phyloP scores from a whole-genome alignment of 1,140 invertebrate genomes.

The Spodoptera frugiperda region DNA sequence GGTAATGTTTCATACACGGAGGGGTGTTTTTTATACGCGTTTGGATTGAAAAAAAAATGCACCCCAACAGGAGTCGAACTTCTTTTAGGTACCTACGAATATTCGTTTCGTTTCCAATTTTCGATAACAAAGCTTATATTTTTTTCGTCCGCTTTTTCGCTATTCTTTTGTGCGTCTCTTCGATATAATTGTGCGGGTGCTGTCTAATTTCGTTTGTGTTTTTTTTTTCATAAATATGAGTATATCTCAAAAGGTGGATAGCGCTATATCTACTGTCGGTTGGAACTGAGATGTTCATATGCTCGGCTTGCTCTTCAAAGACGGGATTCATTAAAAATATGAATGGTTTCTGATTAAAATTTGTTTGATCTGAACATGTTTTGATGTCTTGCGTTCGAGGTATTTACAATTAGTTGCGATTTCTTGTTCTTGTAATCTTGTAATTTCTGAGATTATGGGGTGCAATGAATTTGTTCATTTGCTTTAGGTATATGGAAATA shows the following conservation, averaged over 20 bases:
- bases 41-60: constrained; percentile 79
- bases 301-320: constrained; percentile 61
- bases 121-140: constrained; percentile 81
- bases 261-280: constrained; percentile 56
- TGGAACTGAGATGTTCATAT: constrained; percentile 66
- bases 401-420: constrained; percentile 31
- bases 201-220: constrained; percentile 67
- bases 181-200: constrained; percentile 76
- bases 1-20: constrained; percentile 83
- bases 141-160: constrained; percentile 56
- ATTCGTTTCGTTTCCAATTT: constrained; percentile 81
- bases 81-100: constrained; percentile 80
- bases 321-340: constrained; percentile 55
- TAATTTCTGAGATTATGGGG: not conserved
- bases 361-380: constrained; percentile 31
- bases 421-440: no score
- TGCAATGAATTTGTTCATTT: constrained; percentile 10
- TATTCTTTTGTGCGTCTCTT: constrained; percentile 71
- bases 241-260: constrained; percentile 59
- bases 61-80: constrained; percentile 74
- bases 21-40: constrained; percentile 80
- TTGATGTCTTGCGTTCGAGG: constrained; percentile 37
- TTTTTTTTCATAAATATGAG: constrained; percentile 54
- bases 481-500: not conserved
- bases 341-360: constrained; percentile 49